Base-by-base conservation (phyloP, 2,113 vertebrate species). In the Rhegmatorhina hoffmannsi region DNA sequence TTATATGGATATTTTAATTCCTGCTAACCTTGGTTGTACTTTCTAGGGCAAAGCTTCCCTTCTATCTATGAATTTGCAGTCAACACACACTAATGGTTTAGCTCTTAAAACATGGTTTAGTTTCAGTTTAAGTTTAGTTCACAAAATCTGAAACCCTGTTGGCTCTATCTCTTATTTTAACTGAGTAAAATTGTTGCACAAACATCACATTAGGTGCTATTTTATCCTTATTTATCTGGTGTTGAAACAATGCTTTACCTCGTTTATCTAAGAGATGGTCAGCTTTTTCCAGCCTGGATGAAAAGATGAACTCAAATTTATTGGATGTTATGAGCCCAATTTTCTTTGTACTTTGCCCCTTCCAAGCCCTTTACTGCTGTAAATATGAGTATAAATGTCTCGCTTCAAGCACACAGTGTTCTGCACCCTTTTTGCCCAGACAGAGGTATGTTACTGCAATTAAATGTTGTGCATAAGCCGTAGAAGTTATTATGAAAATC, bases 81-180 rank as follows among this genome's bases (percentile, higher is more conserved):
- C 88, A 82, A 83, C 34, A 86, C 52, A 66, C 55, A 44, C 52
- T 95, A 95, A 90, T 84, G 76, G 78, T 91, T 86, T 73, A 95
- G 75, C 38, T 92, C 92, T 93, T 82, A 86, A 91, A 43, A 91
- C 47, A 74, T 82, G 84, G 59, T 63, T 95, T 96, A 59, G 64
- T 93, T 95, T 94, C 67, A 94, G n/a, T 78, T 95, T 62, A 89
- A 91, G 55, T 69, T 76, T 95, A 90, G 85, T 94, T 94, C 89
- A 94, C 88, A 84, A 96, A 86, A 92, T 96, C 95, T 95, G 91
- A 96, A 97, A 94, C 86, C 94, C 93, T 95, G 80, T 89, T 95
- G 90, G 77, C 91, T 55, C 46, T 92, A 92, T 93, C 86, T 93
- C 74, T 94, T 91, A 87, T 95, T 80, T 93, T 95, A 95, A 90